phyloP scores from a whole-genome alignment of 2,113 vertebrate species.

The Anthoscopus minutus region DNA sequence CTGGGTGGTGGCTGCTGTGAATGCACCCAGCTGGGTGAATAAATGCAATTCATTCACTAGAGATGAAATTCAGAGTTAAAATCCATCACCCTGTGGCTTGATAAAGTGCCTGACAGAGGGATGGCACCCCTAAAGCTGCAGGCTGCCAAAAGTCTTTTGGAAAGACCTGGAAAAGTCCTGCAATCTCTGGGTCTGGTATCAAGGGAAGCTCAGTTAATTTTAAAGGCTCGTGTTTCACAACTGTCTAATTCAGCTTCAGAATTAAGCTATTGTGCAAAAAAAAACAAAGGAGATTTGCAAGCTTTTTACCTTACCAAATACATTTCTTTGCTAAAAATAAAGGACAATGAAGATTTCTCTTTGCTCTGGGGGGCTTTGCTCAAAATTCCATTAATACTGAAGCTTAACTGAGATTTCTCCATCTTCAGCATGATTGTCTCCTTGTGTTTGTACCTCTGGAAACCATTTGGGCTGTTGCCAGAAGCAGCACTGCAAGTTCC shows the following conservation, averaged over 20 bases:
- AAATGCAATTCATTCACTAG: neutral
- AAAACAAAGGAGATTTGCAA: neutral
- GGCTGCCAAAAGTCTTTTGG: neutral
- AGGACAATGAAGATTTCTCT: neutral
- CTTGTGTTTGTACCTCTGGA: neutral
- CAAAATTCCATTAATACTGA: slow-evolving; percentile 23
- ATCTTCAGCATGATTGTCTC: neutral
- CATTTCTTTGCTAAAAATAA: neutral
- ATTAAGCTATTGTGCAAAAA: neutral
- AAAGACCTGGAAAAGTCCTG: neutral
- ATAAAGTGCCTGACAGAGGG: neutral
- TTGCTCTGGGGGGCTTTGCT: neutral
- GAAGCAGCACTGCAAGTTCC: neutral
- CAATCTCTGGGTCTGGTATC: neutral
- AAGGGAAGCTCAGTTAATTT: slow-evolving; percentile 11
- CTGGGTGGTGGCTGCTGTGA: neutral
- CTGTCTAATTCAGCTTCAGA: neutral
- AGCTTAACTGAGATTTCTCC: neutral
- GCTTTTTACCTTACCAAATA: neutral
- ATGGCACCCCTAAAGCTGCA: neutral
- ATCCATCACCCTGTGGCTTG: neutral
- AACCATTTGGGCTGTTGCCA: neutral
- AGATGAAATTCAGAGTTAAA: neutral
- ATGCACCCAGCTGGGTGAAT: neutral
- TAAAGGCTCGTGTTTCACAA: neutral